A percentile compares a stretch with the other conserved stretches of the same genome.
Conservation (phyloP, 2,888 invertebrate species). For the Keiferia lycopersicella region DNA sequence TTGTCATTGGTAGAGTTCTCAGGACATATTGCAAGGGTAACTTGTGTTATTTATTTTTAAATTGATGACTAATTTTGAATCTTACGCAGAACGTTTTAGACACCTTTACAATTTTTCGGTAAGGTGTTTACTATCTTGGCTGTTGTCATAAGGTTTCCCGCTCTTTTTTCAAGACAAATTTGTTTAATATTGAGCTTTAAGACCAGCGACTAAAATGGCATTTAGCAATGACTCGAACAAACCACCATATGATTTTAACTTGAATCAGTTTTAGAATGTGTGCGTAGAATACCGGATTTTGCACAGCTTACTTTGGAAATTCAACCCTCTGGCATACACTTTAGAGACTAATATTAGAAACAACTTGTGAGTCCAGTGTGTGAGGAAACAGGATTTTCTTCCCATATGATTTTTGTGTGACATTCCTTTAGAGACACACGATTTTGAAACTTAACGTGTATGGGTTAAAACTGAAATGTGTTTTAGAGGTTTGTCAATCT, state of each 20-base stretch:
- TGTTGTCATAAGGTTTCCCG: constrained; percentile 25
- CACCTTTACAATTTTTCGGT: not conserved
- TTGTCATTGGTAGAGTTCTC: constrained; percentile 15
- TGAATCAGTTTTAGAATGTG: constrained; percentile 53
- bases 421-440: constrained; percentile 53
- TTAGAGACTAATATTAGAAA: constrained; percentile 32
- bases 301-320: constrained; percentile 28
- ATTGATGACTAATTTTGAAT: not conserved
- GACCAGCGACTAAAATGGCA: not conserved
- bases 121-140: not conserved
- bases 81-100: not conserved
- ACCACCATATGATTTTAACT: constrained; percentile 65
- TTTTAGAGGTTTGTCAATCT: constrained; percentile 42
- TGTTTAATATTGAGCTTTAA: constrained; percentile 28
- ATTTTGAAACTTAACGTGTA: constrained; percentile 38
- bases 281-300: constrained; percentile 53
- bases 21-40: not conserved
- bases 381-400: constrained; percentile 67
- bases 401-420: constrained; percentile 77
- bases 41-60: not conserved
- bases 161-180: constrained; percentile 17
- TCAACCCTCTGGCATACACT: accelerated
- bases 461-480: not conserved
- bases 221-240: constrained; percentile 31
- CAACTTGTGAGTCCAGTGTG: not conserved